Conservation (phyloP, 2,888 invertebrate genomes). For the Dicranocentrus wangi region DNA sequence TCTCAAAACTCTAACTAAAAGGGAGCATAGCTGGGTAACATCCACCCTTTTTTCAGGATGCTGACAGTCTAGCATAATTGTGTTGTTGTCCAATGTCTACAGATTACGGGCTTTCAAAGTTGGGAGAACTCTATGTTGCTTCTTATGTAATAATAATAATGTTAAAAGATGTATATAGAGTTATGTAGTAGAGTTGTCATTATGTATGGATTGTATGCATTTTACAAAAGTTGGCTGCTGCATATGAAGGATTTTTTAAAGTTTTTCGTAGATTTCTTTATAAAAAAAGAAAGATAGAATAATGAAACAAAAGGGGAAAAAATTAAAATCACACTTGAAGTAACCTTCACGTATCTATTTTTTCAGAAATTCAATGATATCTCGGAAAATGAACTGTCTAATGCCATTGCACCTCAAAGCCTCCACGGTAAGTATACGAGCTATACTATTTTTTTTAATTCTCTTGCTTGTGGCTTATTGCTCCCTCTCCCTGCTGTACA, state of each 20-base stretch:
- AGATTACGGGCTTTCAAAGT: background rate
- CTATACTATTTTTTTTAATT: background rate
- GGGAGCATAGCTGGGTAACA: too few species aligned
- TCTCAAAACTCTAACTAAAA: too few species aligned
- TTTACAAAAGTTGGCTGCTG: background rate
- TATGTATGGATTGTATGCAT: background rate
- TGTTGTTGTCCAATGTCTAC: constrained; percentile 2
- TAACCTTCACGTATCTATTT: too few species aligned
- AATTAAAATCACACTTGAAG: too few species aligned
- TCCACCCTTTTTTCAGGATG: constrained; percentile 24
- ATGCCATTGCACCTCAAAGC: constrained; percentile 54
- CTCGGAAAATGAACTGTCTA: constrained; percentile 63
- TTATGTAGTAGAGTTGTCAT: too few species aligned
- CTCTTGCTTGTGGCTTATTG: background rate
- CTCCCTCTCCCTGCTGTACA: background rate
- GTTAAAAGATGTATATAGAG: too few species aligned
- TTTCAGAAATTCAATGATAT: constrained; percentile 69
- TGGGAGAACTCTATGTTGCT: too few species aligned
- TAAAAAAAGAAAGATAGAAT: too few species aligned
- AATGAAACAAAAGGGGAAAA: too few species aligned
- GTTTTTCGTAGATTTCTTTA: background rate
- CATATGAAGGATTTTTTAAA: background rate
- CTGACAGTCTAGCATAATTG: constrained; percentile 18
- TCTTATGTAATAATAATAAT: too few species aligned
- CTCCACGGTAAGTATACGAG: constrained; percentile 65